Base-by-base conservation (phyloP, 1,140 invertebrate species). In the Danaus plexippus region DNA sequence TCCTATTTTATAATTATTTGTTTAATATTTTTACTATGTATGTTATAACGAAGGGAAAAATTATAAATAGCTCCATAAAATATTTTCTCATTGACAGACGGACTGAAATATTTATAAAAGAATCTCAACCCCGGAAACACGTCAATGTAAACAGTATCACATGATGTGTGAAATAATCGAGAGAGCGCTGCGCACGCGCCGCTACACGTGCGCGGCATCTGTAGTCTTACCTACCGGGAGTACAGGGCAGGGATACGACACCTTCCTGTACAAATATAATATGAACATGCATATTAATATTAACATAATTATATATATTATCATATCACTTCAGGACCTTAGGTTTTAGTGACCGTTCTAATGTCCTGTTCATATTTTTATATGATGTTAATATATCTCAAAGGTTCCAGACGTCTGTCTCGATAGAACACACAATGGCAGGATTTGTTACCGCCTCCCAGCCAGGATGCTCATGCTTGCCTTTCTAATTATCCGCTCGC, bases 121-220 rank as follows among this genome's bases (percentile, higher is more conserved):
- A 43, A 50, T 40, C 18, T 18, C n/a, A 47, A 47, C n/a, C 13
- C 54, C 46, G 54, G 54, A 55, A 55, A 43, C 47, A 41, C 18
- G 40, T 9, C 47, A 50, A 47, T 42, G 54, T 56, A 56, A 56
- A 56, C 54, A 56, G 9, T 13, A 56, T 56, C 54, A 56, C 47
- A 56, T 56, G 54, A 47, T 48, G 44, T 15, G 8, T 32, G 22
- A 32, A 32, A 32, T 32, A 32, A 32, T 50, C 11, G 12, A 45
- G 45, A 43, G 11, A 7, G 32, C n/a, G 47, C 51, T 61, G 58
- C 60, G 60, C 67, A 58, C 67, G 68, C 65, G 62, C 60, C 60
- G 61, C n/a, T 42, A 48, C 67, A 69, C 67, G 64, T 69, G 67
- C 53, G 53, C 40, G 50, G 43, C 67, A 69, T 69, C 63, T 69